Base-by-base conservation (phyloP, 2,797 vertebrate species). In the Myotis pilosus region DNA sequence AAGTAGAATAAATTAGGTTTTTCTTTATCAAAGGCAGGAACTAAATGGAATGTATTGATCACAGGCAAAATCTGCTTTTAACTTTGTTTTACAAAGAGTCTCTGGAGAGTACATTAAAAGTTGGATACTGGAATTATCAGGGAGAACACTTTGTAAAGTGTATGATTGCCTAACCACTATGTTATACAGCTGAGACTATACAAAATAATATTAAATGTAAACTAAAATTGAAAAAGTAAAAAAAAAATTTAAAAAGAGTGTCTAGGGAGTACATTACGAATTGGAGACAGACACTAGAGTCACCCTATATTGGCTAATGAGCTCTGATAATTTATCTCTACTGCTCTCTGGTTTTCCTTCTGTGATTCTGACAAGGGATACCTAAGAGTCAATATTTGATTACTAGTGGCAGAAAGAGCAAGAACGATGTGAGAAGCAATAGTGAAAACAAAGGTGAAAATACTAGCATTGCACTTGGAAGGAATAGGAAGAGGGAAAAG, bases 1-100 rank as follows among this genome's bases (percentile, higher is more conserved):
- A 64, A 71, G 6, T 33, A 69, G 28, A 83, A 79, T 78, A 79
- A 87, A 7, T 41, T 86, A 87, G 8, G 17, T n/a, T 92, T 82
- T 82, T 11, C 72, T 92, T 92, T 83, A 78, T 44, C 30, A 38
- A 82, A 78, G 66, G 47, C 41, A 89, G 33, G 10, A 82, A 60
- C 55, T 72, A 49, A 71, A 10, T 69, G 23, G 33, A 82, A 89
- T 23, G 11, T 57, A 78, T 36, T 86, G 74, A 71, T 60, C n/a
- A 79, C 38, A 30, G 62, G n/a, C 10, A 62, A 82, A 72, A 49
- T 44, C 28, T 94, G 51, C 72, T 87, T 89, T 81, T 5, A 90
- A 87, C 64, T 92, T 82, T 53, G 51, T 74, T 92, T 95, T 75
- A 87, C 20, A 81, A 62, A 78, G 55, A 60, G 23, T 85, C 9